Evolutionary conservation across 2,797 vertebrate species (phyloP).

Genomic region (Propithecus deckenii): DNA sequence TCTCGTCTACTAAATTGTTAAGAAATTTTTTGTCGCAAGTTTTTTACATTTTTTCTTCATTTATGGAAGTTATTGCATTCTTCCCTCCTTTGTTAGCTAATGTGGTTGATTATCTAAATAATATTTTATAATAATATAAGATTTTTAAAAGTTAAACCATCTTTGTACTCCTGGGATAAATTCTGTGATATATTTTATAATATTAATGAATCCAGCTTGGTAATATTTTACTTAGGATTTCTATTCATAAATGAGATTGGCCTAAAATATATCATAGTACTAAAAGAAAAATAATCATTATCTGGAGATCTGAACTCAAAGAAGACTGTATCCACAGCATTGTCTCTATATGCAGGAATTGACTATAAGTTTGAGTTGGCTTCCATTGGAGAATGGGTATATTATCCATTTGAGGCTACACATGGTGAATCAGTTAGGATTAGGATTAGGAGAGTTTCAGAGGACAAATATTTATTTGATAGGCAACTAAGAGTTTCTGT

Average conservation of each 20-base stretch:
- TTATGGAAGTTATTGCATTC: not conserved
- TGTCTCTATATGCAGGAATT: not conserved
- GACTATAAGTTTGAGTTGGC: not conserved
- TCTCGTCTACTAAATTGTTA: not conserved
- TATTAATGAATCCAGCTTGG: not conserved
- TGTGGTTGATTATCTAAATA: not conserved
- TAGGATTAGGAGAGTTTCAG: not conserved
- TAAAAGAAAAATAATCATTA: not conserved
- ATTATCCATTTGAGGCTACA: not conserved
- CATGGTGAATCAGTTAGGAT: not conserved
- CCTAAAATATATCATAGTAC: not conserved
- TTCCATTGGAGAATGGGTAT: not conserved
- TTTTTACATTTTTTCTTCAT: not conserved
- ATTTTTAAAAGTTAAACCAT: not conserved
- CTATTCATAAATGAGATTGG: not conserved
- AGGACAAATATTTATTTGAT: not conserved
- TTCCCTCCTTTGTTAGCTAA: not conserved
- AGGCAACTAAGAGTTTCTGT: not conserved
- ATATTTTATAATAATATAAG: not conserved
- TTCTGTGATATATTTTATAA: not conserved
- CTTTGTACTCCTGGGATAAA: not conserved
- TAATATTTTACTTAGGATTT: slow-evolving; percentile 28
- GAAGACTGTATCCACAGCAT: not conserved
- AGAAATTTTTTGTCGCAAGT: not conserved
- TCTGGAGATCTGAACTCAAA: not conserved